Percentiles rank a stretch among this genome's conserved stretches.
Evolutionary conservation across 2,113 vertebrate genomes (phyloP).

Genomic region (Odobenus rosmarus): DNA sequence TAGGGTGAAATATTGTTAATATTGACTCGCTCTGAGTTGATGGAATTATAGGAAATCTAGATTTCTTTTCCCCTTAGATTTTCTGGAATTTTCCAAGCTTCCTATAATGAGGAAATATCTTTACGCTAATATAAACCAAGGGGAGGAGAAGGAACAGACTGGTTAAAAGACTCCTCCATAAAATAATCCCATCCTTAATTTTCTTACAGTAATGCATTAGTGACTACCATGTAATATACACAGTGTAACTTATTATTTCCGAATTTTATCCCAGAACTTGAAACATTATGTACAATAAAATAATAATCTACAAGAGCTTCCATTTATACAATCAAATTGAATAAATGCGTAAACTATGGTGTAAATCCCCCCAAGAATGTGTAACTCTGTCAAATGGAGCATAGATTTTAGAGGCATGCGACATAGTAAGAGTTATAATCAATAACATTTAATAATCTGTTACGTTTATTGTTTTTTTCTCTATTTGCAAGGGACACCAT

Average conservation of each 20-base stretch:
- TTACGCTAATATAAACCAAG: background rate
- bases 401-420: slow-evolving; percentile 83
- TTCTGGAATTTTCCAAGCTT: slow-evolving; percentile 39
- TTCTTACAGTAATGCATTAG: slow-evolving; percentile 78
- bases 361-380: slow-evolving; percentile 92
- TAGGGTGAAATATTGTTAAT: background rate
- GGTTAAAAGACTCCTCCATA: background rate
- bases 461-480: slow-evolving; percentile 84
- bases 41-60: background rate
- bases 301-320: slow-evolving; percentile 90
- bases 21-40: background rate
- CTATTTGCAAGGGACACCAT: slow-evolving; percentile 83
- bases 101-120: background rate
- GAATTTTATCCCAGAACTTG: slow-evolving; percentile 90
- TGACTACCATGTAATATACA: slow-evolving; percentile 85
- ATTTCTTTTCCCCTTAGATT: background rate
- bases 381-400: slow-evolving; percentile 84
- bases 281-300: slow-evolving; percentile 92
- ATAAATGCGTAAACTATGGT: slow-evolving; percentile 87
- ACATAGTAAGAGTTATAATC: slow-evolving; percentile 86
- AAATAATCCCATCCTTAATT: slow-evolving; percentile 62
- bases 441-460: slow-evolving; percentile 88
- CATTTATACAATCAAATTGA: slow-evolving; percentile 89
- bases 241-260: slow-evolving; percentile 89
- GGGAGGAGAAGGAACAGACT: background rate